Evolutionary conservation across 2,888 invertebrate genomes (phyloP), one percentile per base, ranked within the genome.

Genomic region (Drosophila ezoana): DNA sequence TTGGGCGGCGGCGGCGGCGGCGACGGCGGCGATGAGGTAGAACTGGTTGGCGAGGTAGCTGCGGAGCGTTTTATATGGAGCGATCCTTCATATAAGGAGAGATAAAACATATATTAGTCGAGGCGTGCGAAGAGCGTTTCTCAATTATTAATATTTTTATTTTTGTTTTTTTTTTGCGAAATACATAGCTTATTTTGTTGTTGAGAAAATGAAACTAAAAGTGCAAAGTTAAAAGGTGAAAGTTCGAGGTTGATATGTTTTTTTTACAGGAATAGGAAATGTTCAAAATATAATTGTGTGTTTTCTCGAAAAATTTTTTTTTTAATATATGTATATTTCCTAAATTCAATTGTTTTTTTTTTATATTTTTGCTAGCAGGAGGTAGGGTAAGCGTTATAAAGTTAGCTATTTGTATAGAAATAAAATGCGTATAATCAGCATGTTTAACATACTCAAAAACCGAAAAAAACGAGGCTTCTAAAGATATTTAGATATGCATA

Each of bases 21-120:
- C 80, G 92, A 92, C 49, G 91, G 90, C 72, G 90, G 91, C 72
- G 92, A 91, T 86, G 92, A 92, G 87, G 91, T 90, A 87, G 92
- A 91, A 80, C 91, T 91, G 82, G 91, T 90, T 77, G 90, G 91
- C 64, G 90, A 90, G 72, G 90, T 90, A 77, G 90, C 90, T 72
- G 90, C 84, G 54, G 92, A 91, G 66, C 90, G 90, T 87, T 90
- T 90, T 77, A 90, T 89, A 89, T 89, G 91, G 87, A 91, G 92
- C 66, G 91, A 84, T 90, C 92, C 92, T 92, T 87, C 82, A 64
- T 64, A 33, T 35, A n/a, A n/a, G 64, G 61, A 71, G 64, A 83
- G 33, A 83, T 69, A 65, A 48, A 9, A 18, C 35, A 62, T 47
- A 58, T 65, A 47, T 77, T 77, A 76, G 61, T 77, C 63, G 13